Percentiles rank a stretch among this genome's conserved stretches.
Evolutionary conservation across 2,797 vertebrate species (phyloP).

Genomic region (Gymnoscopelus braueri): DNA sequence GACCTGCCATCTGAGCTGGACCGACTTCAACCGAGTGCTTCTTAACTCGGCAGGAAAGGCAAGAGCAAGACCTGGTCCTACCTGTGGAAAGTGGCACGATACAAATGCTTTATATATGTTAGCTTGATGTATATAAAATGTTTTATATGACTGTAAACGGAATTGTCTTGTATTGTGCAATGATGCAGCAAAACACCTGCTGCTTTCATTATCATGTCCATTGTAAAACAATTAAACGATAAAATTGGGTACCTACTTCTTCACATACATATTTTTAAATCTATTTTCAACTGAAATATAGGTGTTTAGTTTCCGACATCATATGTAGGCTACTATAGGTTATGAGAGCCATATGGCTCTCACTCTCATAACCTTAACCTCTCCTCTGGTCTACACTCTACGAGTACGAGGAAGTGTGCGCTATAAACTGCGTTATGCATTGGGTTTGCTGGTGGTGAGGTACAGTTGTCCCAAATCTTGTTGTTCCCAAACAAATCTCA

Average conservation of each 20-base stretch:
- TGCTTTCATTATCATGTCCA: slow-evolving; percentile 30
- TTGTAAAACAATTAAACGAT: slow-evolving; percentile 53
- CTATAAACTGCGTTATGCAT: slow-evolving; percentile 41
- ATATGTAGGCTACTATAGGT: too few relatives aligned
- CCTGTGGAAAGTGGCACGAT: slow-evolving; percentile 17
- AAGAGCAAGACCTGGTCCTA: slow-evolving; percentile 1
- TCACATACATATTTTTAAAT: slow-evolving; percentile 63
- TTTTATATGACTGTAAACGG: slow-evolving; percentile 69
- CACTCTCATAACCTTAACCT: too few relatives aligned
- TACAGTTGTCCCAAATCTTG: slow-evolving; percentile 64
- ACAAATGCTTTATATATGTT: slow-evolving; percentile 10
- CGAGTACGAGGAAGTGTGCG: background rate
- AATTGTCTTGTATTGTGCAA: slow-evolving; percentile 69
- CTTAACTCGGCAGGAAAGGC: too few relatives aligned
- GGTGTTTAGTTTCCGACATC: too few relatives aligned
- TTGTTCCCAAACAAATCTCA: slow-evolving; percentile 68
- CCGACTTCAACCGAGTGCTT: too few relatives aligned
- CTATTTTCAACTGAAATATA: slow-evolving; percentile 12
- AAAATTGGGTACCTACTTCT: slow-evolving; percentile 34
- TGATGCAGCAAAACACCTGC: slow-evolving; percentile 29
- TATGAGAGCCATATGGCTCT: too few relatives aligned
- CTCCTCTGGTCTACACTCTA: too few relatives aligned
- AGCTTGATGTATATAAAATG: slow-evolving; percentile 55
- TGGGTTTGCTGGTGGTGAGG: slow-evolving; percentile 26
- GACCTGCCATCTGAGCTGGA: slow-evolving; percentile 1